Percentiles rank a stretch among this genome's conserved stretches.
Conservation (phyloP, 2,113 vertebrate species). For the Nothobranchius furzeri region DNA sequence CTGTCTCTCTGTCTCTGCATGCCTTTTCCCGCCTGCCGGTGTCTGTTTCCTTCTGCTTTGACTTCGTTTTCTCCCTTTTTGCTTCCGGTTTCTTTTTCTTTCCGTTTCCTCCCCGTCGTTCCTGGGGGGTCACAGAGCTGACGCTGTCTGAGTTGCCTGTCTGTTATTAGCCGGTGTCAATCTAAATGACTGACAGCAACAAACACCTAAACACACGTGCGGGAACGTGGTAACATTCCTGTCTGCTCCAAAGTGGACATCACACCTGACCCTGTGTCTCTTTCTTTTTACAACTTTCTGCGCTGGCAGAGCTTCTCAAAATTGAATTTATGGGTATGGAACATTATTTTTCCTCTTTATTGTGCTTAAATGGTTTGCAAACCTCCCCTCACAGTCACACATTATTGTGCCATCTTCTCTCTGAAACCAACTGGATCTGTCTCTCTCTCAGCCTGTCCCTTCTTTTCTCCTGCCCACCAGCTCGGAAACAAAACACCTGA, state of each 20-base stretch:
- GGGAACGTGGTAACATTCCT: slow-evolving; percentile 63
- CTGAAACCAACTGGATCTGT: slow-evolving; percentile 66
- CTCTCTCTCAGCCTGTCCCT: slow-evolving; percentile 66
- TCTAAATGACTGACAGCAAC: slow-evolving; percentile 50
- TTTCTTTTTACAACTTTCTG: slow-evolving; percentile 86
- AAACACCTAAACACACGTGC: slow-evolving; percentile 38
- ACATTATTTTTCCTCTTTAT: slow-evolving; percentile 85
- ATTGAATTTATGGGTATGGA: slow-evolving; percentile 99
- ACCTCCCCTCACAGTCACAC: slow-evolving; percentile 78
- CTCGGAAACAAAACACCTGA: slow-evolving; percentile 60
- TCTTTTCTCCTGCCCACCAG: slow-evolving; percentile 67
- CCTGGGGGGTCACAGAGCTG: slow-evolving; percentile 76
- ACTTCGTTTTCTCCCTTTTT: slow-evolving; percentile 54
- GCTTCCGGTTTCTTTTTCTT: slow-evolving; percentile 11
- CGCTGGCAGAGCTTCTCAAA: slow-evolving; percentile 98
- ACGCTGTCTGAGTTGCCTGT: slow-evolving; percentile 81
- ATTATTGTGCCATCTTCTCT: slow-evolving; percentile 73
- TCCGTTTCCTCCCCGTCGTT: slow-evolving; percentile 35
- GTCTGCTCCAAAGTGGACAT: slow-evolving; percentile 75
- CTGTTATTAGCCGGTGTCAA: slow-evolving; percentile 76
- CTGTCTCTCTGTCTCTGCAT: slow-evolving; percentile 68
- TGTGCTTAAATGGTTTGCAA: slow-evolving; percentile 80
- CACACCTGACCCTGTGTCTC: slow-evolving; percentile 79
- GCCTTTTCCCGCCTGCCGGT: slow-evolving; percentile 61
- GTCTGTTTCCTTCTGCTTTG: slow-evolving; percentile 55